Evolutionary conservation across 2,113 vertebrate species (phyloP).

Genomic region (Heteronetta atricapilla): DNA sequence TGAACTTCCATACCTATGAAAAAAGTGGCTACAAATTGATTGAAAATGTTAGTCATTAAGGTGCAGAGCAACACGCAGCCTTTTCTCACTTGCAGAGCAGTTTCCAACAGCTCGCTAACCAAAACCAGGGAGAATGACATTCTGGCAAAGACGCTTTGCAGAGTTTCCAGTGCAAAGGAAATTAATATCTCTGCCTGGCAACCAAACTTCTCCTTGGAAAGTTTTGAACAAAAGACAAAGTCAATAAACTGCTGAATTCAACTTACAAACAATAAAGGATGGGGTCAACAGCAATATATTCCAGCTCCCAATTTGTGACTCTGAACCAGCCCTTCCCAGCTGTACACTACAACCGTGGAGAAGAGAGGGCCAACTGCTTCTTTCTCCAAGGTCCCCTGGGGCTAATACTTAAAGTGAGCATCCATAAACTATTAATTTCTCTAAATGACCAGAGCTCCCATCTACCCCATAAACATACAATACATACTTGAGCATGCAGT

Average conservation of each 20-base stretch:
- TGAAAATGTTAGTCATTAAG: not conserved
- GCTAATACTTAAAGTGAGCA: conserved; percentile 7
- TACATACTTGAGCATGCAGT: not conserved
- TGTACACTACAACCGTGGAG: not conserved
- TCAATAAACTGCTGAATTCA: conserved; percentile 40
- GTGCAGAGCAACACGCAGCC: not conserved
- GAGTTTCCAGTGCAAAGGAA: conserved; percentile 5
- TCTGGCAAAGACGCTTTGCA: not conserved
- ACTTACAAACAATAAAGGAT: not conserved
- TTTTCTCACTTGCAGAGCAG: conserved; percentile 10
- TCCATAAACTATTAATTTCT: conserved; percentile 62
- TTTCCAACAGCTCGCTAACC: conserved; percentile 15
- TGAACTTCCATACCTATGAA: not conserved
- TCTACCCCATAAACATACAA: conserved; percentile 15
- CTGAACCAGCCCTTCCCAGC: conserved; percentile 3
- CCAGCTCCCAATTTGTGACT: conserved; percentile 7
- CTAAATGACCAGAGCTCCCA: conserved; percentile 44
- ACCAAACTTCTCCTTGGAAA: conserved; percentile 13
- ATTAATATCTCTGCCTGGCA: conserved; percentile 42
- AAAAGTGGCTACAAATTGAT: not conserved
- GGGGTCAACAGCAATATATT: not conserved
- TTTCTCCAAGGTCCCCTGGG: not conserved
- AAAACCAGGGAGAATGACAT: not conserved
- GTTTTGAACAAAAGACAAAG: conserved; percentile 19
- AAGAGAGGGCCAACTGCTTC: conserved; percentile 13